Evolutionary conservation across 2,797 vertebrate species (phyloP).

Genomic region (Bucorvus abyssinicus): DNA sequence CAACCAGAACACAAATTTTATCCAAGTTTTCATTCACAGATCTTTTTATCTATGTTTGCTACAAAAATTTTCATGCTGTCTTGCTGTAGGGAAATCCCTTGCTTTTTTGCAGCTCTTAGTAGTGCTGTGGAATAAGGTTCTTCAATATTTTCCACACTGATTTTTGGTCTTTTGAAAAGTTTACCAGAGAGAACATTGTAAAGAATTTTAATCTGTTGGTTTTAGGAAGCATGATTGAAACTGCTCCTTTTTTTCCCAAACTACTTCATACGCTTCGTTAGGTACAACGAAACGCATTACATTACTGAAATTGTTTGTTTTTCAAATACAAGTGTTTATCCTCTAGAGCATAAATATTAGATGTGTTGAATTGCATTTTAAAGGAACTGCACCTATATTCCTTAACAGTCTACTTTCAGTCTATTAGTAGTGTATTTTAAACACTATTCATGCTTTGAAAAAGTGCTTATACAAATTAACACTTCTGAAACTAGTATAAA

Average conservation of each 20-base stretch:
- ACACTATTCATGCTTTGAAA: neutral
- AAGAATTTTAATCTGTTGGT: neutral
- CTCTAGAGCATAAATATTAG: neutral
- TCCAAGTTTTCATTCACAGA: neutral
- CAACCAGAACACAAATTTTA: neutral
- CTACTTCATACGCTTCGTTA: neutral
- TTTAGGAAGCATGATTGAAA: constrained; percentile 1
- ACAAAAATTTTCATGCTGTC: neutral
- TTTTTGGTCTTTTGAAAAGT: neutral
- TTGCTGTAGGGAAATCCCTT: neutral
- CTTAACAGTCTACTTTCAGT: neutral
- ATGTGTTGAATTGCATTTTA: neutral
- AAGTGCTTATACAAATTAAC: neutral
- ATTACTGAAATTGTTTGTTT: constrained; percentile 1
- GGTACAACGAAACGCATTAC: neutral
- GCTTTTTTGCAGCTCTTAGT: neutral
- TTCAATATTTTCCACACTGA: neutral
- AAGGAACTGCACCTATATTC: neutral
- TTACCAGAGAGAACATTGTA: neutral
- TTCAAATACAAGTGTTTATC: neutral
- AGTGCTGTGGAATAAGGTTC: neutral
- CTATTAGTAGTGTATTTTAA: neutral
- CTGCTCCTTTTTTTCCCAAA: neutral
- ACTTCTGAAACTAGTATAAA: neutral
- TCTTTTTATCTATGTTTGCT: neutral